Conservation (phyloP, 1,140 invertebrate species). For the Xylocopa sonorina region DNA sequence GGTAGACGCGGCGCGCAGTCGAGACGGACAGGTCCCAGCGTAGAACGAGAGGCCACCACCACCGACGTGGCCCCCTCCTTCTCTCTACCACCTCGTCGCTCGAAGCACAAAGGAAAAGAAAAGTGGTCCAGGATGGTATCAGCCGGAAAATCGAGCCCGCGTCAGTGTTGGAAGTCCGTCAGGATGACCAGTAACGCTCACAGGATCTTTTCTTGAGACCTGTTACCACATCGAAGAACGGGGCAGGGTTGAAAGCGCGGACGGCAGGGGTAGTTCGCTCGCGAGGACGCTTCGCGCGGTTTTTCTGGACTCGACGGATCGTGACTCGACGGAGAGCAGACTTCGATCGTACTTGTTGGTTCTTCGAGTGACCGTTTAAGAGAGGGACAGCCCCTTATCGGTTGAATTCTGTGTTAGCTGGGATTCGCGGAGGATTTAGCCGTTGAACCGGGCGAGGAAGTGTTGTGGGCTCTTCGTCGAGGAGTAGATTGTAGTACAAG, state of each 20-base stretch:
- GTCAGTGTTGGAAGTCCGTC: constrained; percentile 3
- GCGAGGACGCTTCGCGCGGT: background rate
- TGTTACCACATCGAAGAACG: constrained; percentile 35
- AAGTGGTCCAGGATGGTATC: constrained; percentile 1
- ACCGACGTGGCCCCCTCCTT: no score
- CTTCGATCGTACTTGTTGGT: background rate
- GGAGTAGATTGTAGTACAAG: background rate
- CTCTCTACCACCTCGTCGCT: no score
- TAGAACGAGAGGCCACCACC: background rate
- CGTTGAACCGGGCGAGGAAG: background rate
- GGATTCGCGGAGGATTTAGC: no score
- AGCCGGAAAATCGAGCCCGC: background rate
- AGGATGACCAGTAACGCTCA: background rate
- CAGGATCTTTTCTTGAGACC: constrained; percentile 51
- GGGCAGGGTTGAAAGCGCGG: constrained; percentile 30
- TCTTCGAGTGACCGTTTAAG: background rate
- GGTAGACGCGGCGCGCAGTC: background rate
- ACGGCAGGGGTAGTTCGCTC: background rate
- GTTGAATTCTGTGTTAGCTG: no score
- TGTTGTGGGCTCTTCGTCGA: no score
- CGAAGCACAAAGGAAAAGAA: no score
- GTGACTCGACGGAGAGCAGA: background rate
- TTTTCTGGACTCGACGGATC: background rate
- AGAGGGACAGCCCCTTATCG: no score
- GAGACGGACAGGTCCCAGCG: background rate